These are phyloP conservation scores for Choloepus hoffmanni DNA, from an alignment of 2,113 vertebrate species.

Conservation along the genomic window DNA sequence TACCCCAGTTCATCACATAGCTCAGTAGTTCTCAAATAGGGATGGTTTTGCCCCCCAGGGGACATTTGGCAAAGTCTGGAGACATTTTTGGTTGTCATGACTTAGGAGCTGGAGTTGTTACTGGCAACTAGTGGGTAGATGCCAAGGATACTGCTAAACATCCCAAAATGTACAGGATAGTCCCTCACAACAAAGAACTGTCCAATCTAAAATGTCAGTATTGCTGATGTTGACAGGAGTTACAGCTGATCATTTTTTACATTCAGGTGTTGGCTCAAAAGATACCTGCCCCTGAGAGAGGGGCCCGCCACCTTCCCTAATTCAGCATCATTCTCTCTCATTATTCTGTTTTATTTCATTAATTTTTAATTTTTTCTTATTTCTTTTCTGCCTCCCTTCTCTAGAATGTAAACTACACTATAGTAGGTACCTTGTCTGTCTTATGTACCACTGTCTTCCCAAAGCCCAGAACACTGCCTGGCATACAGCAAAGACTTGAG, in stretches of 20 bases:
- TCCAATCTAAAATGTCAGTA: background rate
- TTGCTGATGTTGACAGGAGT: background rate
- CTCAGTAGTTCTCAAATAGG: background rate
- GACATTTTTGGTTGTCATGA: slow-evolving; percentile 28
- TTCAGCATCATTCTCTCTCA: background rate
- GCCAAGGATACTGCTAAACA: background rate
- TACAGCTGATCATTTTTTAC: background rate
- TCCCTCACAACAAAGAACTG: background rate
- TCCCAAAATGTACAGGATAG: too few relatives aligned
- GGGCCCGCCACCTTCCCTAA: background rate
- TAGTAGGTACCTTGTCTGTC: background rate
- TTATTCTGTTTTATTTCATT: background rate
- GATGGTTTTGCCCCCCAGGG: background rate
- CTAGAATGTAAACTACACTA: background rate
- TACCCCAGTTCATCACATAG: background rate
- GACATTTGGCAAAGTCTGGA: background rate
- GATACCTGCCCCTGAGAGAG: background rate
- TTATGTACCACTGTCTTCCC: background rate
- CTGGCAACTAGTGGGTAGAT: background rate
- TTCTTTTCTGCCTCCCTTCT: background rate
- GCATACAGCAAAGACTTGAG: background rate
- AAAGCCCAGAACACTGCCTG: background rate
- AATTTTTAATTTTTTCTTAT: background rate
- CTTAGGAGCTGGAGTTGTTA: background rate
- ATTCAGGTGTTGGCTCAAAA: background rate